Evolutionary conservation across 2,113 vertebrate species (phyloP), one percentile per base, ranked within the genome.

Genomic region (Elephantulus edwardii): DNA sequence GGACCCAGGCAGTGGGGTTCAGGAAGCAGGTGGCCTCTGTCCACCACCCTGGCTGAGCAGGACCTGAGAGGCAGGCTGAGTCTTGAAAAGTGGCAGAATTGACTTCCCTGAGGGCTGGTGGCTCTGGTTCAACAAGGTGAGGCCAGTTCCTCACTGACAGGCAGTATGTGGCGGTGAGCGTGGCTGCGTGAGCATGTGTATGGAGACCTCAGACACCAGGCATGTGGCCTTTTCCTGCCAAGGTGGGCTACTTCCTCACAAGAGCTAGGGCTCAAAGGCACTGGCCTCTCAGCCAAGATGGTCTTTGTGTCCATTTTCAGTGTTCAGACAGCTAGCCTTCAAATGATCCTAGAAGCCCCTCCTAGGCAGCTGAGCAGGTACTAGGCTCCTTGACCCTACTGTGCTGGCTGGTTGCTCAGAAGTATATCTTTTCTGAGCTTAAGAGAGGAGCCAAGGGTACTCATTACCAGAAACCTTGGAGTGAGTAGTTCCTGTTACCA

Each of bases 341-440:
- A 66, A 42, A 48, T 24, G 56, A 33, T 9, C 5, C 3, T 1
- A 26, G 16, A 10, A 5, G n/a, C 35, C 12, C 52, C n/a, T 76
- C 16, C 28, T 0, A 8, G 28, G 60, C 1, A 8, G n/a, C 6
- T 19, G 66, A 5, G 33, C 6, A 40, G 6, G 14, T 24, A 6
- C 10, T n/a, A 8, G 10, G n/a, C n/a, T 56, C 35, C 0, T 2
- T 1, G 5, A 24, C n/a, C 20, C 0, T 0, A 19, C 24, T 44
- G 38, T 22, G 26, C 0, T 0, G 22, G 22, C 33, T 40, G 19
- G 17, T 6, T 6, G 50, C 12, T 20, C 22, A 62, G 56, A 7
- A 1, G 0, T 0, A 1, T 0, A 1, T 0, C 1, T n/a, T 80
- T 70, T 64, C 46, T 68, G 2, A 33, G 0, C 4, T n/a, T 58